Evolutionary conservation across 2,113 vertebrate genomes (phyloP).

Genomic region (Saccopteryx leptura): DNA sequence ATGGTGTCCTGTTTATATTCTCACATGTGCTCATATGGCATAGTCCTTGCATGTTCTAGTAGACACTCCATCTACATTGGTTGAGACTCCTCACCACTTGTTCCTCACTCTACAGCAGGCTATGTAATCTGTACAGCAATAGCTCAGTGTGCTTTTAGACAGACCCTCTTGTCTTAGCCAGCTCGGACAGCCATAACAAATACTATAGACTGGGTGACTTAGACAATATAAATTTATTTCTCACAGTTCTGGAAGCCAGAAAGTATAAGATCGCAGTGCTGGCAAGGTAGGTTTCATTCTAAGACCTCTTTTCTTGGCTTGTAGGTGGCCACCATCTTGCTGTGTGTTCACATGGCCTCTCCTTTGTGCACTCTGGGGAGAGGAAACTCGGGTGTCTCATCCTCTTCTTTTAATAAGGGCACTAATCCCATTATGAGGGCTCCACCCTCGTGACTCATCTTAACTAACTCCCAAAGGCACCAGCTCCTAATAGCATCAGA

Average conservation of each 20-base stretch:
- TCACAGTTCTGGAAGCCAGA: background rate
- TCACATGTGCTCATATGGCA: background rate
- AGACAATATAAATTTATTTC: background rate
- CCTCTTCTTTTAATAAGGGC: background rate
- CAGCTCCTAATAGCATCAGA: background rate
- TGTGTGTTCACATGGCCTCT: background rate
- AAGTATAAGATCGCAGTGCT: background rate
- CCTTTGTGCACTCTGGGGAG: background rate
- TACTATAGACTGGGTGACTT: background rate
- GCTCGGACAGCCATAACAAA: background rate
- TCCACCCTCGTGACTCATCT: background rate
- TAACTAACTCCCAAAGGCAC: background rate
- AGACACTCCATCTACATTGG: background rate
- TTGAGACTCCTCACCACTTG: background rate
- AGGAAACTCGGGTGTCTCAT: background rate
- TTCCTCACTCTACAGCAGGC: background rate
- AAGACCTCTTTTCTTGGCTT: background rate
- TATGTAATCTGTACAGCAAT: accelerated
- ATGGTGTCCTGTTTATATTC: background rate
- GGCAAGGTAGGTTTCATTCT: background rate
- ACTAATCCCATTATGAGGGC: background rate
- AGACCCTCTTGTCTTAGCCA: background rate
- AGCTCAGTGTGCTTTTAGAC: background rate
- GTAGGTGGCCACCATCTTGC: background rate
- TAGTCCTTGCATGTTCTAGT: background rate